Base-by-base conservation (phyloP, 2,888 invertebrate genomes). In the Phania funesta region DNA sequence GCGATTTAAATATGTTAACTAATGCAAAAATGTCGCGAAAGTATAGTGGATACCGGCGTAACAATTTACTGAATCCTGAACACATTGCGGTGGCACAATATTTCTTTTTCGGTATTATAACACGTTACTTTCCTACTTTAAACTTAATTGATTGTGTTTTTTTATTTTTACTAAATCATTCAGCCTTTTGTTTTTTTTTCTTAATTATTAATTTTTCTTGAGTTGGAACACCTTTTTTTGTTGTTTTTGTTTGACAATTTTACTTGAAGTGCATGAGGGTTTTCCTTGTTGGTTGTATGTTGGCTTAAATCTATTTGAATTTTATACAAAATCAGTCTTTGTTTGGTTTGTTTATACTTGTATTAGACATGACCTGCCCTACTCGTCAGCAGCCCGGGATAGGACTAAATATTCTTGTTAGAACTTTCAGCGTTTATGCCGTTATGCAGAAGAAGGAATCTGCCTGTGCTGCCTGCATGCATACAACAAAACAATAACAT, bases 381-480 rank as follows among this genome's bases (percentile, higher is more conserved):
- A 91, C 90, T 89, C 89, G 90, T 87, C 87, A 90, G 90, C 90
- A 90, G 90, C 90, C 90, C 90, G 90, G 90, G 90, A 89, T 90
- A 91, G 91, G 91, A 91, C 91, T 91, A 89, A 89, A 81, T 76
- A 64, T 70, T 76, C 78, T 65, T 65, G 73, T 70, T 73, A 75
- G 83, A 76, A 73, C 60, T 75, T 78, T 73, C 48, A 38, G 32
- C 60, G 64, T 60, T 67, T 71, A 62, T 80, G 80, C 56, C 62
- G 79, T 68, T 77, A 70, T 74, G 41, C 64, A 70, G 67, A 62
- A 20, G 24, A 44, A 77, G 80, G 64, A 68, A 73, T 79, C 79
- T 87, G 60, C 38, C 50, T 38, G 60, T 58, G 86, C 86, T 85
- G 82, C 84, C 84, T 85, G 85, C 85, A 84, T 86, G 86, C 32